phyloP scores from a whole-genome alignment of 35 echinoderm and acorn worm genomes.

The Apostichopus japonicus region DNA sequence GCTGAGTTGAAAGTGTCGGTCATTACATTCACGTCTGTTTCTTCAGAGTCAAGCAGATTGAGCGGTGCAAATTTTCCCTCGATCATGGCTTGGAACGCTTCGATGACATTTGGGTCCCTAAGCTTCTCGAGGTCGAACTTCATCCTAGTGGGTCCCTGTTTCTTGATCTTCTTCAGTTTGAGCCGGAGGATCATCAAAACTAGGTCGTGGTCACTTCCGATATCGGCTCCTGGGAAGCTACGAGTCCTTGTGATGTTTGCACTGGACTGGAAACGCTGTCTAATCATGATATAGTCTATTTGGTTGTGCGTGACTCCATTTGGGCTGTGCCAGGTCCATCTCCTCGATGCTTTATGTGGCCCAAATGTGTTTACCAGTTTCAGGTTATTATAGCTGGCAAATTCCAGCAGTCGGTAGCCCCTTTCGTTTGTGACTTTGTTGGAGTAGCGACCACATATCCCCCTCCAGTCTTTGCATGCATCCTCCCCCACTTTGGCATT shows the following conservation, averaged over 20 bases:
- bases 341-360: slow-evolving; percentile 14
- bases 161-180: slow-evolving; percentile 17
- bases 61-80: not conserved
- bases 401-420: no score
- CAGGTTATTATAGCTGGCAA: slow-evolving; percentile 45
- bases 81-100: not conserved
- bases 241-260: slow-evolving; percentile 31
- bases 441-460: no score
- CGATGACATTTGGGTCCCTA: not conserved
- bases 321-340: slow-evolving; percentile 46
- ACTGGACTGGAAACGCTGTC: not conserved
- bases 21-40: slow-evolving; percentile 6
- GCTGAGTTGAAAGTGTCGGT: not conserved
- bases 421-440: no score
- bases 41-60: not conserved
- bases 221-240: slow-evolving; percentile 28
- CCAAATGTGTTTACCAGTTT: slow-evolving; percentile 32
- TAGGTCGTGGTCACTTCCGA: slow-evolving; percentile 32
- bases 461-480: no score
- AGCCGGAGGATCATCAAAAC: slow-evolving; percentile 18
- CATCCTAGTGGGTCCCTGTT: not conserved
- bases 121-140: slow-evolving; percentile 25
- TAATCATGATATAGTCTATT: slow-evolving; percentile 49
- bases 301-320: slow-evolving; percentile 9
- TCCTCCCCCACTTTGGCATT: no score